These are phyloP conservation scores for Hemaris fuciformis DNA, from an alignment of 2,888 invertebrate genomes.

Conservation along the genomic window DNA sequence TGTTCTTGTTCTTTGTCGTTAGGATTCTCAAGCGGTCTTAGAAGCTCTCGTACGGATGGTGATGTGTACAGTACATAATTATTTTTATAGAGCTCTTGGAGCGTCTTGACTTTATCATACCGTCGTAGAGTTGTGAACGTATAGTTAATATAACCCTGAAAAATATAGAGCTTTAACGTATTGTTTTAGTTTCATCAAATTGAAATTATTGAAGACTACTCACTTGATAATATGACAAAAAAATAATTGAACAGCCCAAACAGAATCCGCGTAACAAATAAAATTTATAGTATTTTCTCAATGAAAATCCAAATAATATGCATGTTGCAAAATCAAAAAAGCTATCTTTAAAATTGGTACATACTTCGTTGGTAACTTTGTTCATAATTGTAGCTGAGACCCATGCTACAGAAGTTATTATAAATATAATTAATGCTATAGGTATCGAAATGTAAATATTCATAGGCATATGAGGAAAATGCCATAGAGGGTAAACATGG, in stretches of 20 bases:
- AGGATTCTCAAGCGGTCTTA: conserved; percentile 25
- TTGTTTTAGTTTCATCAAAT: neutral
- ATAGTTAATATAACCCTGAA: conserved; percentile 52
- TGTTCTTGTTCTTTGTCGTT: conserved; percentile 20
- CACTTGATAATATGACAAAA: conserved; percentile 49
- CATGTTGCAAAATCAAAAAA: conserved; percentile 29
- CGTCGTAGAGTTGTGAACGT: conserved; percentile 44
- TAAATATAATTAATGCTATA: conserved; percentile 21
- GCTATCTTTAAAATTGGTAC: conserved; percentile 24
- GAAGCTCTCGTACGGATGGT: conserved; percentile 27
- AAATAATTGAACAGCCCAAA: conserved; percentile 40
- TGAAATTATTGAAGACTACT: no score
- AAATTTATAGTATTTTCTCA: conserved; percentile 27
- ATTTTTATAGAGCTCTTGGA: conserved; percentile 35
- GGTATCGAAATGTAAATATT: conserved; percentile 19
- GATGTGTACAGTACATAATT: conserved; percentile 34
- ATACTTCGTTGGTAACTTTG: conserved; percentile 16
- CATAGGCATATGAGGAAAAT: conserved; percentile 29
- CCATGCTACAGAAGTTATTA: conserved; percentile 36
- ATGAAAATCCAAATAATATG: conserved; percentile 40
- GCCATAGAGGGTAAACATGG: conserved; percentile 43
- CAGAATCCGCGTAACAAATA: conserved; percentile 38
- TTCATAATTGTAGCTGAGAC: conserved; percentile 24
- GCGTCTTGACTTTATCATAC: conserved; percentile 30
- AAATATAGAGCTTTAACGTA: no score